Percentiles rank a stretch among this genome's conserved stretches.
Evolutionary conservation across 2,797 vertebrate species (phyloP).

Genomic region (Coilia nasus): DNA sequence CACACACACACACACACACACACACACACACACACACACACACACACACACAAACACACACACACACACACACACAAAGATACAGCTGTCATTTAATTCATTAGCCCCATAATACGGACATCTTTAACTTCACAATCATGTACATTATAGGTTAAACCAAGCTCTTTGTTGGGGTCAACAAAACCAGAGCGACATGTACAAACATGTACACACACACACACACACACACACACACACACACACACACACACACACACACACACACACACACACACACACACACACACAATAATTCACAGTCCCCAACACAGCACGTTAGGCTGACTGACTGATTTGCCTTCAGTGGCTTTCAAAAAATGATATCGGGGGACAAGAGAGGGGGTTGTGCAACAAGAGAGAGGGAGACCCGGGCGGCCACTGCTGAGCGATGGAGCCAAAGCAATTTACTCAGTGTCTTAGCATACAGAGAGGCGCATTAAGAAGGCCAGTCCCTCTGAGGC

Average conservation of each 20-base stretch:
- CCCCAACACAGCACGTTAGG: neutral
- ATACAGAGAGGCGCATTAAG: constrained; percentile 37
- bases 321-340: neutral
- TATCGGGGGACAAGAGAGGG: constrained; percentile 44
- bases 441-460: constrained; percentile 27
- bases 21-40: constrained; percentile 39
- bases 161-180: constrained; percentile 39
- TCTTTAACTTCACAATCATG: constrained; percentile 38
- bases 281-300: neutral
- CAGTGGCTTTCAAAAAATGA: neutral
- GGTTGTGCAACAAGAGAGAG: constrained; percentile 35
- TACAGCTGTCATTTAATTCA: constrained; percentile 64
- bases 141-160: constrained; percentile 36
- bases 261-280: neutral
- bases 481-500: constrained; percentile 32
- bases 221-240: constrained; percentile 20
- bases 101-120: constrained; percentile 51
- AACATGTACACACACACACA: neutral
- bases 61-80: constrained; percentile 37
- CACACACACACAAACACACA: constrained; percentile 36
- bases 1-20: constrained; percentile 37
- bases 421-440: constrained; percentile 33
- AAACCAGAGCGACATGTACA: constrained; percentile 18
- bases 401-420: constrained; percentile 9
- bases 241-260: no score